Percentiles rank a stretch among this genome's conserved stretches.
These are phyloP conservation scores for Malurus cyaneus DNA, from an alignment of 2,113 vertebrate species.

Conservation along the genomic window DNA sequence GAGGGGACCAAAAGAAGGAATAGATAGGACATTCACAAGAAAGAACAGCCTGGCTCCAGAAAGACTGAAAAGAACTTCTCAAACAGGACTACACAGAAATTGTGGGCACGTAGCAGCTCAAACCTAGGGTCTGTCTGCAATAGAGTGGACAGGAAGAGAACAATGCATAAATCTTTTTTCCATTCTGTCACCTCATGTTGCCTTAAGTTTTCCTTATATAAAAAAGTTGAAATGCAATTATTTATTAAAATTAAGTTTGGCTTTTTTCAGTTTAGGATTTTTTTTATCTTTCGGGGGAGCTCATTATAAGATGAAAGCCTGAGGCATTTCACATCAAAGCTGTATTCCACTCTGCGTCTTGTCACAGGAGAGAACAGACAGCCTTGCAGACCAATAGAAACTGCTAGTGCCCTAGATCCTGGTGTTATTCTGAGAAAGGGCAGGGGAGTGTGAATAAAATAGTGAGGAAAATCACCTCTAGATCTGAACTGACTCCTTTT, in stretches of 20 bases:
- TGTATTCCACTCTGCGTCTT: neutral
- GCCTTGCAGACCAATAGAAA: neutral
- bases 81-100: neutral
- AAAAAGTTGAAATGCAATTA: neutral
- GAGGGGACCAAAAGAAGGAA: neutral
- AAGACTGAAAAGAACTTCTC: neutral
- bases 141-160: neutral
- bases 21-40: neutral
- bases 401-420: neutral
- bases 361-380: neutral
- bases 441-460: neutral
- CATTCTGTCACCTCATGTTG: neutral
- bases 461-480: neutral
- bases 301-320: slow-evolving; percentile 8
- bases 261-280: neutral
- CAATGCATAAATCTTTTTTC: neutral
- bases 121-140: neutral
- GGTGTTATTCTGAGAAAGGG: neutral
- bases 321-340: slow-evolving; percentile 44
- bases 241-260: neutral
- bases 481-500: neutral
- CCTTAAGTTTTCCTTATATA: neutral
- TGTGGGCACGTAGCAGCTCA: neutral
- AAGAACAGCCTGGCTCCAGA: neutral
- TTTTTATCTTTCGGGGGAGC: neutral